These are phyloP conservation scores for Andricus quercusramuli DNA, from an alignment of 2,888 invertebrate species.

Conservation along the genomic window DNA sequence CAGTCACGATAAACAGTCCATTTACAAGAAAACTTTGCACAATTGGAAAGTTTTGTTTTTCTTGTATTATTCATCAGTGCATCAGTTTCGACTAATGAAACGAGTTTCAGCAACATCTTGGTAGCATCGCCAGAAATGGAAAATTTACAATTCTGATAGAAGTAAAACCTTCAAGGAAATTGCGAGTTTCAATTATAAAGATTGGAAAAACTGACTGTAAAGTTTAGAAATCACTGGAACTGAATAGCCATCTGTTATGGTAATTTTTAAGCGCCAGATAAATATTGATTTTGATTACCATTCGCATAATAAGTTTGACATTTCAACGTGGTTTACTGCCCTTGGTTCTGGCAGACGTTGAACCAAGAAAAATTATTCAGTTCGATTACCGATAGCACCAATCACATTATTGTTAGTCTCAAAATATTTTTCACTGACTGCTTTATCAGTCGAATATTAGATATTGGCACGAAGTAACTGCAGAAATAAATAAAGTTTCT, in stretches of 20 bases:
- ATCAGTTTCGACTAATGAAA: conserved; percentile 31
- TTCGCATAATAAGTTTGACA: not conserved
- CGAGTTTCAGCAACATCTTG: conserved; percentile 4
- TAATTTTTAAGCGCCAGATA: not conserved
- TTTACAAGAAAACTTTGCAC: conserved; percentile 31
- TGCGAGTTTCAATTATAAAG: not conserved
- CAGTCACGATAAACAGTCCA: not conserved
- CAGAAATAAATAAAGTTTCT: conserved; percentile 29
- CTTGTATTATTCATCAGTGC: conserved; percentile 37
- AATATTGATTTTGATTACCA: not conserved
- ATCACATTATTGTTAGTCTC: conserved; percentile 6
- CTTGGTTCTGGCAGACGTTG: not conserved
- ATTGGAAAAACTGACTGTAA: not conserved
- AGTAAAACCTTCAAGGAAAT: conserved; percentile 2
- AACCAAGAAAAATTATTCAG: conserved; percentile 22
- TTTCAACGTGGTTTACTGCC: not conserved
- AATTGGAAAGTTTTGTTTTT: conserved; percentile 40
- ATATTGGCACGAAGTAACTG: conserved; percentile 14
- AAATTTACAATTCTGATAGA: conserved; percentile 28
- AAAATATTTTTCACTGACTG: conserved; percentile 23
- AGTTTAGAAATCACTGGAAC: not conserved
- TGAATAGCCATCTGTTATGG: not conserved
- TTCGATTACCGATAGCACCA: conserved; percentile 7
- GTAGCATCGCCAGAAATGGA: conserved; percentile 9
- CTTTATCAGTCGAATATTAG: conserved; percentile 37